Conservation (phyloP, 2,797 vertebrate genomes). For the Malurus leucopterus region DNA sequence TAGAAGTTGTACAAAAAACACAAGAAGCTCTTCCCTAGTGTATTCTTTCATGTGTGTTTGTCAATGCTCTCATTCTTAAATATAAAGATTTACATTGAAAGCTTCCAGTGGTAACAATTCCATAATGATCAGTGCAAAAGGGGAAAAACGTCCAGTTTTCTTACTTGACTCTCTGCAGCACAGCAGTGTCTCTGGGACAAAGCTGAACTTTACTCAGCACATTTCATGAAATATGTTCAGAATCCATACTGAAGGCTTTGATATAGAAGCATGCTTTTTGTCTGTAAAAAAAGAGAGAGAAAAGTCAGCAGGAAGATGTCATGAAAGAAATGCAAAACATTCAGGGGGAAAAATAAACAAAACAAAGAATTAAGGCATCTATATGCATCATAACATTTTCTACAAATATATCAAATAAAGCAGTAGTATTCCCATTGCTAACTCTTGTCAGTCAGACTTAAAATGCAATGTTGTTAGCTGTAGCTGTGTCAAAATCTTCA, state of each 20-base stretch:
- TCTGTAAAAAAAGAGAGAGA: not conserved
- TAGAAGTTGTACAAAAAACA: not conserved
- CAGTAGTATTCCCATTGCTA: not conserved
- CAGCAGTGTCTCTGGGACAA: not conserved
- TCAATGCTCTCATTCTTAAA: not conserved
- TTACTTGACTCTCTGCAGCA: not conserved
- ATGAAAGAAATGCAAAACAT: not conserved
- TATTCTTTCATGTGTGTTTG: not conserved
- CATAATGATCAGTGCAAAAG: not conserved
- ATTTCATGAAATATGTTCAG: not conserved
- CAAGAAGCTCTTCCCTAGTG: constrained; percentile 40
- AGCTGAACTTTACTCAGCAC: not conserved
- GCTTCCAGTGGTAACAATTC: not conserved
- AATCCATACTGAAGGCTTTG: not conserved
- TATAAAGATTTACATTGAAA: not conserved
- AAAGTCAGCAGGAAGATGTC: not conserved
- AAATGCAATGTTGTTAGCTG: not conserved
- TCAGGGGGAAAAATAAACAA: not conserved
- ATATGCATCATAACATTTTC: not conserved
- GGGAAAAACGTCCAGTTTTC: not conserved
- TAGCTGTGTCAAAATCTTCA: not conserved
- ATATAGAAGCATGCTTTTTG: not conserved
- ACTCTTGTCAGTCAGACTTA: not conserved
- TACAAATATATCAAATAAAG: not conserved
- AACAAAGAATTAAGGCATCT: not conserved